Base-by-base conservation (phyloP, 2,888 invertebrate species). In the Hirtodrosophila trivittata region DNA sequence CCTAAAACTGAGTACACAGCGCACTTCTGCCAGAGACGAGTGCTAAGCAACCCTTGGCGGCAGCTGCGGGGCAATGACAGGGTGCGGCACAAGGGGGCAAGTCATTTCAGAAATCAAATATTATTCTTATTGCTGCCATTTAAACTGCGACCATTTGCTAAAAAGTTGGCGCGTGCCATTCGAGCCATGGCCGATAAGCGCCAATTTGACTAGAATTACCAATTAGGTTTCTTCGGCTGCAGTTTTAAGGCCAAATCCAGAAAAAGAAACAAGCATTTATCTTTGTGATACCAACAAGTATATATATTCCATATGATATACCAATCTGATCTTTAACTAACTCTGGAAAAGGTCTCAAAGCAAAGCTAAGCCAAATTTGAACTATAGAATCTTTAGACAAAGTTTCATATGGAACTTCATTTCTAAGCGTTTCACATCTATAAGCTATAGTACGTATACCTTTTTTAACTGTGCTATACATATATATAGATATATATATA, bases 71-170 rank as follows among this genome's bases (percentile, higher is more conserved):
- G 18, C 18, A 21, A 21, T 21, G 3, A 21, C 2, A 21, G 18
- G 18, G 5, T 21, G 18, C 2, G 18, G 5, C 18, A 21, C 5
- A 21, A 4, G 5, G 42, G 1, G 21, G 49, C 18, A 28, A 25
- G 7, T 58, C 72, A 70, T 78, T 82, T 75, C 52, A 52, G 59
- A 76, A 66, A 83, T 71, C 71, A 80, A 83, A 83, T 80, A 78
- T 80, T 76, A 78, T 80, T 66, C 66, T 55, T 68, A 82, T 74
- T 77, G 50, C 70, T 13, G 46, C 28, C 51, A 56, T 56, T 63
- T 42, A 37, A 42, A 25, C 37, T 50, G 37, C 46, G 45, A 32
- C 18, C 54, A 56, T 57, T 62, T 49, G 21, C 57, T 13, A 63
- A 26, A n/a, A 42, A 63, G 56, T 52, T 51, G 42, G 56, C 51